Percentiles rank a stretch among this genome's conserved stretches.
phyloP scores from a whole-genome alignment of 2,113 vertebrate species.

The Setophaga petechia region DNA sequence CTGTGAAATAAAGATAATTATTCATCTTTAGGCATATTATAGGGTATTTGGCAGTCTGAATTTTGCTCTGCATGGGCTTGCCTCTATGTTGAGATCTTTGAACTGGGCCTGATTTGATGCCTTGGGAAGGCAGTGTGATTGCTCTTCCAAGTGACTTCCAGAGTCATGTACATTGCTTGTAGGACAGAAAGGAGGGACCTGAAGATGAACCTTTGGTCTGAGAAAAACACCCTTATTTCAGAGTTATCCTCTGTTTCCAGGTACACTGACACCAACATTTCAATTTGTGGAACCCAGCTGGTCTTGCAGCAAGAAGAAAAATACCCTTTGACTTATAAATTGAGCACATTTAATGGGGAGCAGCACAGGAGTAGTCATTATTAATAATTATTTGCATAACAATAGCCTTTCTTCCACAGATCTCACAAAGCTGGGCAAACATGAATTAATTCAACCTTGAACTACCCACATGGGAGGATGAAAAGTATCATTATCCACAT shows the following conservation, averaged over 20 bases:
- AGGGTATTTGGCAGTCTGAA: background rate
- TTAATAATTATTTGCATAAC: conserved; percentile 66
- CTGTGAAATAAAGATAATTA: background rate
- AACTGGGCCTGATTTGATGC: background rate
- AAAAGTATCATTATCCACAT: conserved; percentile 62
- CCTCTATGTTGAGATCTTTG: background rate
- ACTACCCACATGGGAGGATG: conserved; percentile 46
- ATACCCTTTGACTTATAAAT: conserved; percentile 42
- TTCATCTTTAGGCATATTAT: background rate
- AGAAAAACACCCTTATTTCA: background rate
- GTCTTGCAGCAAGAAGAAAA: background rate
- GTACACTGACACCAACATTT: background rate
- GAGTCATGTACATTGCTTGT: background rate
- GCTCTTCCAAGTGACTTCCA: background rate
- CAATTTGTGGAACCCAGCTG: background rate
- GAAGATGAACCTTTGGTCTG: background rate
- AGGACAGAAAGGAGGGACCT: background rate
- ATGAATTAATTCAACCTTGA: conserved; percentile 66
- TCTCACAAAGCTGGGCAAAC: conserved; percentile 49
- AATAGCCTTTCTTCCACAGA: conserved; percentile 28
- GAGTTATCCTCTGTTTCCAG: background rate
- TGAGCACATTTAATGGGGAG: conserved; percentile 18
- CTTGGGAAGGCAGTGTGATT: background rate
- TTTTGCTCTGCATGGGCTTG: background rate
- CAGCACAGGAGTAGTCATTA: conserved; percentile 31